Conservation (phyloP, 2,113 vertebrate genomes). For the Rhodinocichla rosea region DNA sequence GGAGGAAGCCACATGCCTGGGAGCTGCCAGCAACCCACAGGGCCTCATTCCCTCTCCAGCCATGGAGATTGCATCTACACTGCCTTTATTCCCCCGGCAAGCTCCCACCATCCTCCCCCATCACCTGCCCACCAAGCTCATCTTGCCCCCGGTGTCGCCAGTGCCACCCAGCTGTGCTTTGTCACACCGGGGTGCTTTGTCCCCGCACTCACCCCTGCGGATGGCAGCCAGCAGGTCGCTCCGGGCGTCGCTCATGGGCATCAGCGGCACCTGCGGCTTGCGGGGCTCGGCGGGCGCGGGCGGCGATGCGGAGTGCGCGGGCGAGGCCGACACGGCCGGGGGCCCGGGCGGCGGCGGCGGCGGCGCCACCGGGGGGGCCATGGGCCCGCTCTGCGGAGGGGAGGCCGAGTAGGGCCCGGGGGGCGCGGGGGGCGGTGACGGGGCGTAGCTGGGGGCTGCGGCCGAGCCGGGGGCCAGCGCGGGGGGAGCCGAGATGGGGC, state of each 20-base stretch:
- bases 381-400: not conserved
- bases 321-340: slow-evolving; percentile 55
- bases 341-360: not conserved
- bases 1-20: accelerated
- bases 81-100: not conserved
- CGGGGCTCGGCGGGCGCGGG: slow-evolving; percentile 60
- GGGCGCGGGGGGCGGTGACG: not conserved
- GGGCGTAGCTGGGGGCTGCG: not conserved
- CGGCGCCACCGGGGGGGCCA: not conserved
- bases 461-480: slow-evolving; percentile 37
- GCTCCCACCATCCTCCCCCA: not conserved
- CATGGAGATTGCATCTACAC: accelerated
- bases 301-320: slow-evolving; percentile 64
- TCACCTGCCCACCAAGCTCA: accelerated
- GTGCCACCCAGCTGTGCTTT: accelerated
- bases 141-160: accelerated
- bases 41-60: accelerated
- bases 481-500: slow-evolving; percentile 65
- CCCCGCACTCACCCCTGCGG: slow-evolving; percentile 77
- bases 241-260: slow-evolving; percentile 91
- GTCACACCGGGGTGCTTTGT: too few species aligned
- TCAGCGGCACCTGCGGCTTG: slow-evolving; percentile 80
- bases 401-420: not conserved
- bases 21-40: accelerated
- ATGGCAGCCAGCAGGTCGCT: slow-evolving; percentile 91